Evolutionary conservation across 2,888 invertebrate genomes (phyloP).

Genomic region (Coenonympha glycerion): DNA sequence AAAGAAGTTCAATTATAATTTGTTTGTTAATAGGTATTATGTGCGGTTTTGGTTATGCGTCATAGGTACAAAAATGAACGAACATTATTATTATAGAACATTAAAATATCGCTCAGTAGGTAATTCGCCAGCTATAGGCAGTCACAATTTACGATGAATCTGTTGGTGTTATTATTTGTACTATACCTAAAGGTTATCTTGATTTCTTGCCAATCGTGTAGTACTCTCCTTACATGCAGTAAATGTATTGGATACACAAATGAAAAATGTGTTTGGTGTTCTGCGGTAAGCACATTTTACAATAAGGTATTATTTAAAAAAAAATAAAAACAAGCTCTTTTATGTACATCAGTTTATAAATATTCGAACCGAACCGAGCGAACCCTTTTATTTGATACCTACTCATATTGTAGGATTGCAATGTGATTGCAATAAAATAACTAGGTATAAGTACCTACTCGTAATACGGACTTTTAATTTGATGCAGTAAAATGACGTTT

Average conservation of each 20-base stretch:
- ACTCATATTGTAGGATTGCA: too few relatives aligned
- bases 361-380: too few relatives aligned
- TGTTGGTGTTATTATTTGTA: conserved; percentile 5
- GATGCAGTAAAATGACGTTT: too few relatives aligned
- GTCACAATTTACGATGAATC: conserved; percentile 11
- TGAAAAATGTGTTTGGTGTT: conserved; percentile 53
- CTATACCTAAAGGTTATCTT: conserved; percentile 9
- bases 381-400: too few relatives aligned
- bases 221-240: conserved; percentile 41
- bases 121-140: background rate
- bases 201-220: conserved; percentile 27
- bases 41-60: background rate
- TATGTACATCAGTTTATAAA: too few relatives aligned
- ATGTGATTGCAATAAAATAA: too few relatives aligned
- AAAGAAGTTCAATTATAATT: too few relatives aligned
- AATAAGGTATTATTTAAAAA: too few relatives aligned
- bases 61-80: too few relatives aligned
- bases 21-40: background rate
- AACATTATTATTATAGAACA: background rate
- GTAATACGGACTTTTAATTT: too few relatives aligned
- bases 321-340: too few relatives aligned
- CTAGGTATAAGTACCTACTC: too few relatives aligned
- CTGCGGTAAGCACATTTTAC: conserved; percentile 37
- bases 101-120: background rate
- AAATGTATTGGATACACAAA: conserved; percentile 42